Conservation (phyloP, 2,888 invertebrate species). For the Apodemia zela region DNA sequence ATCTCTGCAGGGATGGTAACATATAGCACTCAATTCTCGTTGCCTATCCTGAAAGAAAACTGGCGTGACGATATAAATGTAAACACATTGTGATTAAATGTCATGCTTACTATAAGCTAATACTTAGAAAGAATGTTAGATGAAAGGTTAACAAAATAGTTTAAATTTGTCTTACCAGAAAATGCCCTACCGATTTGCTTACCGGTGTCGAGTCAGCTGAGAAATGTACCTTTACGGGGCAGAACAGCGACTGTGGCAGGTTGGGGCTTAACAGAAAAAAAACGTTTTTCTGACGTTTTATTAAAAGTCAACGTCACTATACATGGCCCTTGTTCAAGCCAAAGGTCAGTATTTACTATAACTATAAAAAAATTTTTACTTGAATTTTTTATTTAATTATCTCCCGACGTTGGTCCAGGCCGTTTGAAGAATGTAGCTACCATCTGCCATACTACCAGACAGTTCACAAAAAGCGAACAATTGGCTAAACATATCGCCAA, state of each 20-base stretch:
- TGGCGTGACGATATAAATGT: no score
- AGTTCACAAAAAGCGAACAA: no score
- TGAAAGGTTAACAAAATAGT: no score
- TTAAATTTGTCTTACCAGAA: conserved; percentile 22
- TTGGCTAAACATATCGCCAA: no score
- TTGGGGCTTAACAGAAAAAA: conserved; percentile 35
- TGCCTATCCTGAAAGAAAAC: no score
- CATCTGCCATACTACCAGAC: no score
- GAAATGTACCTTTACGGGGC: conserved; percentile 15
- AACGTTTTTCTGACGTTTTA: conserved; percentile 23
- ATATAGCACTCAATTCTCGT: no score
- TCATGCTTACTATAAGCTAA: not conserved
- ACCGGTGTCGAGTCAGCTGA: conserved; percentile 26
- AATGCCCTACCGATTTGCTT: conserved; percentile 33
- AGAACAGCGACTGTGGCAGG: conserved; percentile 29
- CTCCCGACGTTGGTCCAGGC: no score
- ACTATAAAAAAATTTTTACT: not conserved
- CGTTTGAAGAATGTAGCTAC: no score
- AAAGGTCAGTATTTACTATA: not conserved
- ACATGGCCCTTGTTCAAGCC: not conserved
- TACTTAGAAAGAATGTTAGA: not conserved
- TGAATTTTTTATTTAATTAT: not conserved
- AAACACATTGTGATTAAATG: no score
- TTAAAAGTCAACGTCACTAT: conserved; percentile 30
- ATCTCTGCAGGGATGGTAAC: no score